These are phyloP conservation scores for Ciconia maguari DNA, from an alignment of 2,113 vertebrate genomes.

Conservation along the genomic window DNA sequence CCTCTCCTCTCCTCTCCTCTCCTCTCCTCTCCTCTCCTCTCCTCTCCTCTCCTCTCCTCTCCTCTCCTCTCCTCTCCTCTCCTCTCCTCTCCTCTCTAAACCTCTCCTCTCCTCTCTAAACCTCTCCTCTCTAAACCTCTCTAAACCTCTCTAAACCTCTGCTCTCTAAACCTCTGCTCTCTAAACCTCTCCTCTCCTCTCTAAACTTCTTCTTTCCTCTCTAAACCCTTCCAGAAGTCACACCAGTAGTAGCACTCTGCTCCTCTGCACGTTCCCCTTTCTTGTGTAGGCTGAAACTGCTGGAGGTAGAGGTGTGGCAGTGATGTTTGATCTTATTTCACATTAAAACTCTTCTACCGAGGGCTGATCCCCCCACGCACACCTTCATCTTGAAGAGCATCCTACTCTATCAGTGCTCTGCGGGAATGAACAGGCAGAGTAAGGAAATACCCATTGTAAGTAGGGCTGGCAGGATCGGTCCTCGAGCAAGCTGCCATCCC, in stretches of 20 bases:
- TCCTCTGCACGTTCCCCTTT: conserved; percentile 29
- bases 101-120: too few species aligned
- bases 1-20: too few species aligned
- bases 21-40: too few species aligned
- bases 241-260: background rate
- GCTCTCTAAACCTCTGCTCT: too few species aligned
- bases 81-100: too few species aligned
- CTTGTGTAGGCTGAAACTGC: conserved; percentile 37
- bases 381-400: conserved; percentile 40
- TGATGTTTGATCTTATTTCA: conserved; percentile 51
- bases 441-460: background rate
- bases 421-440: conserved; percentile 1
- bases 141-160: too few species aligned
- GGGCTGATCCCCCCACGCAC: conserved; percentile 49
- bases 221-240: background rate
- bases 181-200: background rate
- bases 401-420: background rate
- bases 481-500: background rate
- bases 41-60: too few species aligned
- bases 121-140: background rate
- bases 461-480: background rate
- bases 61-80: too few species aligned
- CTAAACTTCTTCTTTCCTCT: background rate
- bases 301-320: conserved; percentile 47
- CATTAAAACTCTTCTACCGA: background rate